Conservation (phyloP, 2,797 vertebrate species). For the Phrynocephalus vlangalii region DNA sequence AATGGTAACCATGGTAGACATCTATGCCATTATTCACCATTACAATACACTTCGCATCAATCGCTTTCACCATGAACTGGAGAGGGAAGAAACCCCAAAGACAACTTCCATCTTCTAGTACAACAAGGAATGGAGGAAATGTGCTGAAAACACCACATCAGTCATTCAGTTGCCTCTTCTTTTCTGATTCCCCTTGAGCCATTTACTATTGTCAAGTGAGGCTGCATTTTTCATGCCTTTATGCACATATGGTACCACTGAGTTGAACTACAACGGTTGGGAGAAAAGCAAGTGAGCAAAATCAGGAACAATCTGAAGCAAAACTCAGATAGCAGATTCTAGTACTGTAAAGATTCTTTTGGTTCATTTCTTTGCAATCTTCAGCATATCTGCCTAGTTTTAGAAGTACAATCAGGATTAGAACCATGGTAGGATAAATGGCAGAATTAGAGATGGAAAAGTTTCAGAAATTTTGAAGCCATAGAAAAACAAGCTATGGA, state of each 20-base stretch:
- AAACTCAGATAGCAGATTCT: too few relatives aligned
- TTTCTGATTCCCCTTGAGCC: not conserved
- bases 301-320: slow-evolving; percentile 27
- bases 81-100: not conserved
- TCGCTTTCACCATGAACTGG: slow-evolving; percentile 15
- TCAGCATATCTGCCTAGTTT: too few relatives aligned
- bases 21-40: not conserved
- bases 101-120: slow-evolving; percentile 1
- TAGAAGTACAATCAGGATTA: too few relatives aligned
- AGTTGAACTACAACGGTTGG: too few relatives aligned
- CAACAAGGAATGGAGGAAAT: slow-evolving; percentile 26
- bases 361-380: not conserved
- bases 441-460: too few relatives aligned
- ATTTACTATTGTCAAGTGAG: not conserved
- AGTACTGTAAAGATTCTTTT: not conserved
- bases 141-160: slow-evolving; percentile 33
- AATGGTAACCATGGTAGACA: slow-evolving; percentile 48
- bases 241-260: slow-evolving; percentile 13
- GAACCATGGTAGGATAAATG: too few relatives aligned
- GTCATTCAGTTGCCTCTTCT: slow-evolving; percentile 2
- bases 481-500: too few relatives aligned
- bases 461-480: too few relatives aligned
- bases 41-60: slow-evolving; percentile 19
- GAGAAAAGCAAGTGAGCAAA: not conserved
- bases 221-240: slow-evolving; percentile 3